Base-by-base conservation (phyloP, 2,113 vertebrate species). In the Oreochromis niloticus region DNA sequence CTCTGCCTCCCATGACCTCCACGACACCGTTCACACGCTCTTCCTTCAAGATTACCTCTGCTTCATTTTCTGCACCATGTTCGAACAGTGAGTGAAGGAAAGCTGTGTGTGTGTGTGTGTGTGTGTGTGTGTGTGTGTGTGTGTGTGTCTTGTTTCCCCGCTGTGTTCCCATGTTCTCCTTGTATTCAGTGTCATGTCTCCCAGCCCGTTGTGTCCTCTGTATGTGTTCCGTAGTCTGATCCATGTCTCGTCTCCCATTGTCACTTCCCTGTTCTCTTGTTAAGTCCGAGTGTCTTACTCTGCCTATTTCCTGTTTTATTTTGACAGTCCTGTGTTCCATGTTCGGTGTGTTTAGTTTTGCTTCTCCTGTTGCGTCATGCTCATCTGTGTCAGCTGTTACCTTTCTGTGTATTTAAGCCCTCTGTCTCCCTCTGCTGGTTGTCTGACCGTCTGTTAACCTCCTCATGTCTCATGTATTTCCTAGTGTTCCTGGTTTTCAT, bases 381-480 rank as follows among this genome's bases (percentile, higher is more conserved):
- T 59, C 27, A 59, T 59, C 27, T 32, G 13, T 30, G 13, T 30
- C 56, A 30, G 56, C 56, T 59, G 24, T 59, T 59, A 59, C 56
- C 24, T 59, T 59, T 59, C 56, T 59, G 56, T 59, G 56, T 59
- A 59, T 59, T 14, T 59, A 59, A 0, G 24, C 56, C 2, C 24
- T 59, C 24, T 59, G 56, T 30, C 56, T 59, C 24, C 56, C 56
- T 30, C 24, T 16, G 13, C 24, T 59, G 56, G 13, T 57, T 13
- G 12, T 57, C 55, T 4, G 24, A 30, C 14, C 24, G 0, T 1
- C 55, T 30, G 24, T 0, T 56, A 11, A 13, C 10, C n/a, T 30
- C 10, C n/a, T 30, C 13, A 1, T 57, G 56, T 30, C 56, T 57
- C 56, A 57, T 30, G 30, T 57, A 27, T 57, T 57, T 57, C 56